Conservation (phyloP, 2,113 vertebrate species). For the Triplophysa tibetana region DNA sequence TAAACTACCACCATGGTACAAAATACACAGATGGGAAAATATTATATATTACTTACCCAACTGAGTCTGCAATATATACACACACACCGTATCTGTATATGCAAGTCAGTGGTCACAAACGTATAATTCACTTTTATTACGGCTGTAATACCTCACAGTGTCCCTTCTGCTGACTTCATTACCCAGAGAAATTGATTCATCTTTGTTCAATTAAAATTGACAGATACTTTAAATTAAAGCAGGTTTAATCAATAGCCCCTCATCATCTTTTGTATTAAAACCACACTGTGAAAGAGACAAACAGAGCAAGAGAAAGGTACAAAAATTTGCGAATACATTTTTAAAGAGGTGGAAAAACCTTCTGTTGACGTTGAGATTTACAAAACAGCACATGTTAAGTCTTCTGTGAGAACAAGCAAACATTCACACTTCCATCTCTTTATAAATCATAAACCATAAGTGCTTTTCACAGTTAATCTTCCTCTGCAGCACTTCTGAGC, state of each 20-base stretch:
- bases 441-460: neutral
- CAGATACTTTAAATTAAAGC: constrained; percentile 31
- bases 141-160: neutral
- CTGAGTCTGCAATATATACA: neutral
- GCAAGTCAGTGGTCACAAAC: neutral
- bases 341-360: constrained; percentile 2
- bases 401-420: too few relatives aligned
- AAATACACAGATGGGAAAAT: too few relatives aligned
- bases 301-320: neutral
- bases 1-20: too few relatives aligned
- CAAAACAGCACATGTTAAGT: neutral
- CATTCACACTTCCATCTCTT: too few relatives aligned
- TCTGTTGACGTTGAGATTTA: constrained; percentile 58
- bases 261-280: neutral
- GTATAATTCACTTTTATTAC: neutral
- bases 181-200: constrained; percentile 18
- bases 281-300: neutral
- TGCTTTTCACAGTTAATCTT: neutral
- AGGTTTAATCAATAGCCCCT: constrained; percentile 24
- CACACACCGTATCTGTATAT: neutral
- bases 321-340: neutral
- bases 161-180: constrained; percentile 9
- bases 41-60: too few relatives aligned
- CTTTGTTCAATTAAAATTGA: constrained; percentile 38
- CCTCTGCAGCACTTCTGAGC: neutral